Evolutionary conservation across 2,113 vertebrate genomes (phyloP), one percentile per base, ranked within the genome.

Genomic region (Pluvialis apricaria): DNA sequence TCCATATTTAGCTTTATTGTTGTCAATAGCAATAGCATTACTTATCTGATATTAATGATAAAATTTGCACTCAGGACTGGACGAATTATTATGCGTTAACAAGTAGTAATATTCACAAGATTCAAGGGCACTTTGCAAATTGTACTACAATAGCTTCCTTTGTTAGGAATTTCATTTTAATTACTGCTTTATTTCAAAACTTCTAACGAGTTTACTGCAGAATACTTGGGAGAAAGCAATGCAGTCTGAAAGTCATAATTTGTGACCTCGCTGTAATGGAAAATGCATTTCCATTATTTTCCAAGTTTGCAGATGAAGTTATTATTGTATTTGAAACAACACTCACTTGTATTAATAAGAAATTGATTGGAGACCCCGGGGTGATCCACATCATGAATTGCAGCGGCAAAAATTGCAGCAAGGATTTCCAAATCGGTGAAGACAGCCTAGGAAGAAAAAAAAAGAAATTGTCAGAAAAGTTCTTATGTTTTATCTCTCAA

Each of bases 301-400:
- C 36, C 55, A 52, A 45, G 55, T 13, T 52, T 64, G 32, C 5
- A 52, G 61, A 34, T 36, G 84, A 34, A 57, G 42, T 19, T n/a
- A 3, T 6, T 75, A 13, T 13, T 14, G 55, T 24, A 11, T 17
- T n/a, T 31, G 77, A 86, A 69, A 47, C 22, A 65, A 70, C 68
- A 99, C 99, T 98, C 96, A 99, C 99, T 99, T 93, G 99, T 99
- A 96, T 99, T 99, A 97, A 99, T 99, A 83, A 99, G 99, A 95
- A 99, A 99, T 90, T 99, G 99, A 98, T 99, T 99, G 96, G 99
- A 99, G 97, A 99, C 99, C 90, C 99, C 99, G 1, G 99, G 99
- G 96, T 99, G 99, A 98, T 99, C 99, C 84, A 99, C 99, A 25
- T 99, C 99, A 21, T 99, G 99, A 97, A 99, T 99, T 8, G 99